These are phyloP conservation scores for Leuciscus idus DNA, from an alignment of 2,113 vertebrate genomes.

Conservation along the genomic window DNA sequence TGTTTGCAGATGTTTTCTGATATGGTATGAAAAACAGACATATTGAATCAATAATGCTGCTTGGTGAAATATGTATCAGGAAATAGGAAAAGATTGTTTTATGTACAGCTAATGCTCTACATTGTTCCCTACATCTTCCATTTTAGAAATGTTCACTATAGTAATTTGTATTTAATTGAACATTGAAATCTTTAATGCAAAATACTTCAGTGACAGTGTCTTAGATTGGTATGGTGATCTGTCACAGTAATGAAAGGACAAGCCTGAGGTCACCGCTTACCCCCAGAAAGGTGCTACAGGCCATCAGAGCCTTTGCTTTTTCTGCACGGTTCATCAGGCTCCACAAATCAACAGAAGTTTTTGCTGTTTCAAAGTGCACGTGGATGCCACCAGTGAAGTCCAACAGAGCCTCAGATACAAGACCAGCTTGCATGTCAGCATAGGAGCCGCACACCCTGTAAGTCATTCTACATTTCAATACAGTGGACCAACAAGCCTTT, in stretches of 20 bases:
- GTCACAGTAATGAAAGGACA: neutral
- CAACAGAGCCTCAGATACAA: too few relatives aligned
- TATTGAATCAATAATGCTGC: neutral
- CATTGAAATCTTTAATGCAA: neutral
- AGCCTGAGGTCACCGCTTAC: conserved; percentile 67
- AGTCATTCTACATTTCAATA: too few relatives aligned
- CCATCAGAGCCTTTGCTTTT: too few relatives aligned
- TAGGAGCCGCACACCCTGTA: too few relatives aligned
- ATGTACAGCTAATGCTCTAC: neutral
- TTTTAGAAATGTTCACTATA: neutral
- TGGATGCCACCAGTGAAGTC: too few relatives aligned
- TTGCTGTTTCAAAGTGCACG: too few relatives aligned
- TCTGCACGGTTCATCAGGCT: too few relatives aligned
- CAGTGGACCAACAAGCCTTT: too few relatives aligned
- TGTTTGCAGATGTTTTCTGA: conserved; percentile 36
- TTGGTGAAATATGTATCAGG: neutral
- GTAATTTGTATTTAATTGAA: neutral
- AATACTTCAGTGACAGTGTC: neutral
- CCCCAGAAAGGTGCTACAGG: conserved; percentile 68
- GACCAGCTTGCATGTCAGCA: too few relatives aligned
- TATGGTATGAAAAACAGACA: neutral
- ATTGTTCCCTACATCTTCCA: neutral
- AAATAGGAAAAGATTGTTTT: neutral
- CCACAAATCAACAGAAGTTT: too few relatives aligned
- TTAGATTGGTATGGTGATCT: neutral